A percentile compares a stretch with the other conserved stretches of the same genome.
Evolutionary conservation across 2,888 invertebrate genomes (phyloP).

Genomic region (Drosophila rellima): DNA sequence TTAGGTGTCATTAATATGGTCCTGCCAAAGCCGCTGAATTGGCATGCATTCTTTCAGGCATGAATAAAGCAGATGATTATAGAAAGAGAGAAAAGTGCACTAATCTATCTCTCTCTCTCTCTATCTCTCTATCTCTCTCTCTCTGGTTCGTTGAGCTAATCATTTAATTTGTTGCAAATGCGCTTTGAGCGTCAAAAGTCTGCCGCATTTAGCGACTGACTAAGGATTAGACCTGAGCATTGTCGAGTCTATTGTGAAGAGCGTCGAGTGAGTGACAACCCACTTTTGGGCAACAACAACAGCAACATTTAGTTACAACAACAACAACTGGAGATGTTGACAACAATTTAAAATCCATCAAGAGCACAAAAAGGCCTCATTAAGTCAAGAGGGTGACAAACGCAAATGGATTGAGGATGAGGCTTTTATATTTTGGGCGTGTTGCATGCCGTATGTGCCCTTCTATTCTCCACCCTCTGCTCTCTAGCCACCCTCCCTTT

Average conservation of each 20-base stretch:
- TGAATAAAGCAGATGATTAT: neutral
- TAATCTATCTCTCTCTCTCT: slow-evolving; percentile 1
- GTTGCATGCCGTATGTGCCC: slow-evolving; percentile 48
- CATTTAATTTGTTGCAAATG: slow-evolving; percentile 52
- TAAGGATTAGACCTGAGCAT: slow-evolving; percentile 25
- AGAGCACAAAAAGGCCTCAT: slow-evolving; percentile 82
- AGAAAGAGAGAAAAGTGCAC: neutral
- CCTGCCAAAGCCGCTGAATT: slow-evolving; percentile 15
- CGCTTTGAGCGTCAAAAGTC: slow-evolving; percentile 67
- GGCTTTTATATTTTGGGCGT: slow-evolving; percentile 40
- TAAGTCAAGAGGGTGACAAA: slow-evolving; percentile 82
- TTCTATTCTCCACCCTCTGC: slow-evolving; percentile 3
- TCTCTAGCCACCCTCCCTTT: neutral
- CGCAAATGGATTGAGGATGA: slow-evolving; percentile 37
- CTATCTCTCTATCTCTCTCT: neutral
- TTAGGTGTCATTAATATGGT: too few species aligned
- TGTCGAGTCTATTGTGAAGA: slow-evolving; percentile 24
- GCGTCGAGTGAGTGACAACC: slow-evolving; percentile 26
- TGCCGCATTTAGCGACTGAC: slow-evolving; percentile 32
- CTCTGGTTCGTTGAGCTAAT: slow-evolving; percentile 31
- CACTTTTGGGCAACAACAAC: slow-evolving; percentile 10
- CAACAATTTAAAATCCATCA: slow-evolving; percentile 84
- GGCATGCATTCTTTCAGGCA: slow-evolving; percentile 16
- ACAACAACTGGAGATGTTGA: slow-evolving; percentile 77
- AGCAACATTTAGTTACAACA: neutral